Base-by-base conservation (phyloP, 2,113 vertebrate species). In the Xiphorhynchus elegans region DNA sequence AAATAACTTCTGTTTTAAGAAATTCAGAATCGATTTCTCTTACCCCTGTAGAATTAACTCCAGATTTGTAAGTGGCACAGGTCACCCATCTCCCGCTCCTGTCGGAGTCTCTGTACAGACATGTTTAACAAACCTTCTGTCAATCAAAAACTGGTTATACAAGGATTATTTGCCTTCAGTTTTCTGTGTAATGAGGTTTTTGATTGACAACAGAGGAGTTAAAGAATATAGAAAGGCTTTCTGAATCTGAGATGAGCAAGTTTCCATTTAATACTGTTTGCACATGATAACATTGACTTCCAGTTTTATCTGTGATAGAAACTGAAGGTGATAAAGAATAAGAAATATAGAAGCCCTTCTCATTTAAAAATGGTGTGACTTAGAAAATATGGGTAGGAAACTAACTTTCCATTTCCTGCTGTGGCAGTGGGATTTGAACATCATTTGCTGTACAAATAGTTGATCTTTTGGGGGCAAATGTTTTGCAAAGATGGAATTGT, bases 121-220 rank as follows among this genome's bases (percentile, higher is more conserved):
- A 2, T 75, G 90, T 96, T 96, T 90, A 94, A 93, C 95, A 95
- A 96, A 87, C 83, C 15, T 83, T 76, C 87, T 87, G 93, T 90
- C 96, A 92, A 73, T 96, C 93, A 92, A 89, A 90, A 93, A 63
- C 92, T 90, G 92, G 88, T 96, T 92, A 75, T 94, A 95, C 92
- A 60, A 78, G 90, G 82, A 94, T 95, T 97, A 92, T 96, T 96
- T 97, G 88, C 90, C 76, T 95, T 96, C n/a, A 72, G 69, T 94
- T 96, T 94, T 80, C 66, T 90, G 44, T 81, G 79, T 97, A 96
- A 97, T 96, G 93, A 95, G 90, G 76, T 86, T 95, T 97, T 93
- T 95, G 95, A 95, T 93, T 96, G 96, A 96, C 93, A 93, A 13
- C 73, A 53, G 76, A 58, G 46, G 49, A 90, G 76, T 70, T 96